Evolutionary conservation across 2,113 vertebrate genomes (phyloP), one percentile per base, ranked within the genome.

Genomic region (Odocoileus virginianus): DNA sequence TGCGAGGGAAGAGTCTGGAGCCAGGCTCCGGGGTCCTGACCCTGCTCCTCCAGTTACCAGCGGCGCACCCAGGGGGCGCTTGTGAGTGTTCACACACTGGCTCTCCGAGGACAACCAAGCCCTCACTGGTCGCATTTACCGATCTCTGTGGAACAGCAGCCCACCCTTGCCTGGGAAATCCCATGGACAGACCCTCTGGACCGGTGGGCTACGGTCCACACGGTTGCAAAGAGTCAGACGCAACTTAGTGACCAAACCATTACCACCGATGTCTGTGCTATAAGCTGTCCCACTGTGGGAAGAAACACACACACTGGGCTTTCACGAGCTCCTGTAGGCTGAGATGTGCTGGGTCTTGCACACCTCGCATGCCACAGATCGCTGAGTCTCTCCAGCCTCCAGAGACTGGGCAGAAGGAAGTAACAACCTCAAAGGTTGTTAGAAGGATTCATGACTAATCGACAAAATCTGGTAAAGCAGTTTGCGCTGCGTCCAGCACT

Each of bases 401-500:
- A 40, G 40, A 86, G 67, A 78, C n/a, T 25, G 13, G 28, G 50
- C 16, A 11, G 57, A 89, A 84, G 78, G 23, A 2, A 25, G 54
- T 1, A 12, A 17, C n/a, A 19, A 12, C 64, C 12, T 27, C 36
- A 1, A 55, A 55, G 43, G 47, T 19, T 17, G 21, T 10, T 58
- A 25, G 78, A 17, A 74, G 28, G 28, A 19, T 27, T 67, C 7
- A 27, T 33, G 30, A 47, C 17, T 13, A 23, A 52, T 21, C 30
- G 3, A 23, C 28, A 13, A 67, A 67, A 3, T 3, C 0, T 2
- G 6, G 45, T 10, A 10, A 47, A 55, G 36, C 8, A 5, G 43
- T 30, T 4, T 36, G 81, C 5, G 1, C 12, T 7, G 3, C 1
- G 7, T 71, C 33, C 11, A 28, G 54, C 28, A 0, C 9, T 11